Evolutionary conservation across 2,113 vertebrate species (phyloP).

Genomic region (Anser brachyrhynchus): DNA sequence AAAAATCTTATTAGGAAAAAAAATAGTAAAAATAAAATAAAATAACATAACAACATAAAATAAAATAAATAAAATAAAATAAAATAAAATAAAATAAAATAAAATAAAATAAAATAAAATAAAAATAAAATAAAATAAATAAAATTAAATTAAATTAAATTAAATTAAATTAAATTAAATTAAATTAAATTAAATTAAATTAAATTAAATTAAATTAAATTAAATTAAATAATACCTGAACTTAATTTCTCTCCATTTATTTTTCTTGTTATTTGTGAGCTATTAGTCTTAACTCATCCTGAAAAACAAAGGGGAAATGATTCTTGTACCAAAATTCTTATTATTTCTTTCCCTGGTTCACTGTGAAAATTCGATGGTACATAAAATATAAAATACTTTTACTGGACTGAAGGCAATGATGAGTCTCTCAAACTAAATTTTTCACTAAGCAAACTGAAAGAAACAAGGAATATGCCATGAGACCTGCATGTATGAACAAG

Average conservation of each 20-base stretch:
- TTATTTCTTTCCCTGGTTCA: neutral
- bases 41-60: neutral
- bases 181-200: neutral
- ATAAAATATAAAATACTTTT: neutral
- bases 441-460: neutral
- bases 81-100: too few relatives aligned
- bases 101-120: too few relatives aligned
- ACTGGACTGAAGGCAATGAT: neutral
- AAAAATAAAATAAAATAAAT: neutral
- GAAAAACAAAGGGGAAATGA: neutral
- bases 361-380: neutral
- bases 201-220: neutral
- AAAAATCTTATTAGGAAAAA: neutral
- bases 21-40: neutral
- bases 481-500: too few relatives aligned
- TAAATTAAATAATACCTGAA: neutral
- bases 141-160: too few relatives aligned
- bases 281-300: neutral
- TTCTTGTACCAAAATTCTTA: neutral
- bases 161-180: too few relatives aligned
- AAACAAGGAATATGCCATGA: neutral
- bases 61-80: neutral
- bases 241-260: neutral
- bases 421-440: neutral
- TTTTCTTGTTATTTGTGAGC: neutral